Evolutionary conservation across 1,140 invertebrate genomes (phyloP).

Genomic region (Saccostrea echinata): DNA sequence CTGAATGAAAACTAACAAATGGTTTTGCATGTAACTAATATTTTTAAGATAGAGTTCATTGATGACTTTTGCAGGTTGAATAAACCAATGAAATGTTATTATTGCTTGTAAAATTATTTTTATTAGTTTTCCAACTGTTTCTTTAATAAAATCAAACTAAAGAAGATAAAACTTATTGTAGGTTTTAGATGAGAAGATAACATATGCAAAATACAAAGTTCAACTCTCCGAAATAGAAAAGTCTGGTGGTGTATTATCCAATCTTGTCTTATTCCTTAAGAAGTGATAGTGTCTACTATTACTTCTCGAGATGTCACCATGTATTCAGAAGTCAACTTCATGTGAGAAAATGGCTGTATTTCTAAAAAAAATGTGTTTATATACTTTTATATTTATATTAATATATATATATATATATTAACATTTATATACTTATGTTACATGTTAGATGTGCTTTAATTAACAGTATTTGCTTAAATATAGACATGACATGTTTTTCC

Average conservation of each 20-base stretch:
- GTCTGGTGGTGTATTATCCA: slow-evolving; percentile 62
- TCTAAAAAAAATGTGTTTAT: background rate
- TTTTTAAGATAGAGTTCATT: background rate
- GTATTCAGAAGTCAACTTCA: slow-evolving; percentile 46
- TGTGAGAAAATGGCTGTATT: slow-evolving; percentile 16
- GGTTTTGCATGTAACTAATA: background rate
- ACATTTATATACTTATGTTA: background rate
- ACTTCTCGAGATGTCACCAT: slow-evolving; percentile 51
- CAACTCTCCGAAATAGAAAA: slow-evolving; percentile 63
- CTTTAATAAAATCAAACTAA: background rate
- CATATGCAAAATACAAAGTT: slow-evolving; percentile 65
- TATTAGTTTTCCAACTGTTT: background rate
- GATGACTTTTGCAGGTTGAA: background rate
- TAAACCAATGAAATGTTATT: background rate
- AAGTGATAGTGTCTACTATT: slow-evolving; percentile 68
- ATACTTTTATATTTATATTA: no score
- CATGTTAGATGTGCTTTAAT: background rate
- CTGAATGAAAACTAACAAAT: background rate
- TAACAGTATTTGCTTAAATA: background rate
- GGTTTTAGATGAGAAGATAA: slow-evolving; percentile 71
- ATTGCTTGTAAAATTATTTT: background rate
- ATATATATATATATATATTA: no score
- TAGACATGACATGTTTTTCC: background rate
- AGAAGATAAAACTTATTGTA: slow-evolving; percentile 33
- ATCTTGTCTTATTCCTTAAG: slow-evolving; percentile 63